Evolutionary conservation across 2,797 vertebrate species (phyloP).

Genomic region (Brotula barbata): DNA sequence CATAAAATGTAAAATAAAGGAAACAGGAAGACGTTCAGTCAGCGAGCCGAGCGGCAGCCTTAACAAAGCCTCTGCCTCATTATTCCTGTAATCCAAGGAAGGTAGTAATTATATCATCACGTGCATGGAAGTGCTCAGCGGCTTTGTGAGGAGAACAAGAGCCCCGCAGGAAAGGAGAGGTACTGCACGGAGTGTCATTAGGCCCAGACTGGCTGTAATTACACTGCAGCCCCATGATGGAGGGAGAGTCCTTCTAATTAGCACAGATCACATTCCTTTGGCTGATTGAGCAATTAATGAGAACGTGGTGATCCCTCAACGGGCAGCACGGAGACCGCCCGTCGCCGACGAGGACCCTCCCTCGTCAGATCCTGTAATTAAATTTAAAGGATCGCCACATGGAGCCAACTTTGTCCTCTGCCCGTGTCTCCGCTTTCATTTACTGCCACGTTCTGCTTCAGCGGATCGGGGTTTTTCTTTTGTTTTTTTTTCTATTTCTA

Average conservation of each 20-base stretch:
- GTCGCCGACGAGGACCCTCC: constrained; percentile 61
- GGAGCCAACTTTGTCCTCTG: constrained; percentile 11
- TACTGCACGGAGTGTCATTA: constrained; percentile 67
- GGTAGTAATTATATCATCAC: constrained; percentile 46
- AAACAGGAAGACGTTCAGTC: neutral
- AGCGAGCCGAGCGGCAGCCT: constrained; percentile 18
- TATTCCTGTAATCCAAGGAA: constrained; percentile 50
- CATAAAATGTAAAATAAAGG: too few relatives aligned
- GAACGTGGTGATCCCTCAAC: constrained; percentile 69
- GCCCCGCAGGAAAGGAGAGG: constrained; percentile 58
- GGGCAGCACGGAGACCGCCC: constrained; percentile 72
- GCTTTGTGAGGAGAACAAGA: constrained; percentile 32
- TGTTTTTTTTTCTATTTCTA: neutral
- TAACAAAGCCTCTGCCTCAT: constrained; percentile 31
- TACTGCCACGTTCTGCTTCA: constrained; percentile 17
- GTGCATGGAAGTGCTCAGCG: constrained; percentile 26
- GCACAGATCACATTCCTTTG: constrained; percentile 78
- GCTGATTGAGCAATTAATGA: constrained; percentile 85
- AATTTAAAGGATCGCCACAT: constrained; percentile 53
- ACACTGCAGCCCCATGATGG: constrained; percentile 80
- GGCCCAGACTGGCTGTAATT: constrained; percentile 83
- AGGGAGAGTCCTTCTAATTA: constrained; percentile 86
- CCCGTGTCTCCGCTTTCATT: constrained; percentile 25
- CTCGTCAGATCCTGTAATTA: constrained; percentile 63
- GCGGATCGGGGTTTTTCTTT: too few relatives aligned